Evolutionary conservation across 2,113 vertebrate species (phyloP).

Genomic region (Nerophis lumbriciformis): DNA sequence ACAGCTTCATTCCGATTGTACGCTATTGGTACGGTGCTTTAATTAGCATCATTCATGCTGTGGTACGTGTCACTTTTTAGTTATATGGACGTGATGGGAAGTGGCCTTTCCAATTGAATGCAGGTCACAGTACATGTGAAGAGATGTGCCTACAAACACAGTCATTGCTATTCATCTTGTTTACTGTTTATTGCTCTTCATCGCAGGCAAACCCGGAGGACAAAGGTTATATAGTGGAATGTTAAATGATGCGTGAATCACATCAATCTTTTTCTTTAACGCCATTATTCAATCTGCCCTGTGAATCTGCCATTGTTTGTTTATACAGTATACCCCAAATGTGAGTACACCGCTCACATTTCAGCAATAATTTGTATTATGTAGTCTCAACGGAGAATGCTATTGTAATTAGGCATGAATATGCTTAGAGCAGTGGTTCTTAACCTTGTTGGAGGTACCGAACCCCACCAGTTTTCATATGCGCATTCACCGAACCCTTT

Average conservation of each 20-base stretch:
- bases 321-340: neutral
- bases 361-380: neutral
- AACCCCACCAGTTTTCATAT: too few species aligned
- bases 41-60: neutral
- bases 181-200: constrained; percentile 37
- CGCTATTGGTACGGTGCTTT: neutral
- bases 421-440: too few species aligned
- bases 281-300: constrained; percentile 15
- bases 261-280: constrained; percentile 36
- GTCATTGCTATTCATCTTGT: constrained; percentile 36
- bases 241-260: constrained; percentile 36
- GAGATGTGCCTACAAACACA: constrained; percentile 23
- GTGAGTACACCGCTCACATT: too few species aligned
- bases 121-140: constrained; percentile 33
- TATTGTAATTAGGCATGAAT: too few species aligned
- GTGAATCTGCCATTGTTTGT: constrained; percentile 4
- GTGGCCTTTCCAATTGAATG: constrained; percentile 49
- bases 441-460: too few species aligned
- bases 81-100: too few species aligned
- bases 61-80: too few species aligned
- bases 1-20: constrained; percentile 9
- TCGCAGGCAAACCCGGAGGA: constrained; percentile 26
- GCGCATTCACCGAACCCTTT: too few species aligned
- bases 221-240: constrained; percentile 35
- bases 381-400: too few species aligned